Evolutionary conservation across 2,797 vertebrate genomes (phyloP).

Genomic region (Avahi laniger): DNA sequence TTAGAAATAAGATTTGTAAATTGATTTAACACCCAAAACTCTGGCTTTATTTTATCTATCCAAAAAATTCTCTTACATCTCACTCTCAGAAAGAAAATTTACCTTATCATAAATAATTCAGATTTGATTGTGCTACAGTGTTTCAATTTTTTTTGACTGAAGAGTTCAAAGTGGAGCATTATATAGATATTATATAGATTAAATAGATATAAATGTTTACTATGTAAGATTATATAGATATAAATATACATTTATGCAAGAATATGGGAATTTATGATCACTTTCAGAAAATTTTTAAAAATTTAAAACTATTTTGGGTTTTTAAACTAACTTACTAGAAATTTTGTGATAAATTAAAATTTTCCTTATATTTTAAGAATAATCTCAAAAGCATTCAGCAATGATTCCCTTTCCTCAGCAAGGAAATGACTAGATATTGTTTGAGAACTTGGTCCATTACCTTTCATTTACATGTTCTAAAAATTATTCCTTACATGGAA

Average conservation of each 20-base stretch:
- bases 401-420: background rate
- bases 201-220: background rate
- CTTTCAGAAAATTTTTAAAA: background rate
- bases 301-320: constrained; percentile 12
- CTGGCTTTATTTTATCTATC: background rate
- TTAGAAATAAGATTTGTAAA: constrained; percentile 38
- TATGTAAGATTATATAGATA: background rate
- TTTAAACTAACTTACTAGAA: constrained; percentile 35
- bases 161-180: background rate
- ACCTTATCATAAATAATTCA: constrained; percentile 20
- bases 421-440: background rate
- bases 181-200: background rate
- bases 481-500: background rate
- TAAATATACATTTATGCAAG: background rate
- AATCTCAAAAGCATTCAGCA: background rate
- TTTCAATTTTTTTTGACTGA: background rate
- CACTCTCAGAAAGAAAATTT: constrained; percentile 15
- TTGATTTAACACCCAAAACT: background rate
- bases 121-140: background rate
- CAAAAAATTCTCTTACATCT: constrained; percentile 17
- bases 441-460: background rate
- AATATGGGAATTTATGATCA: background rate
- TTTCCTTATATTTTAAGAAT: background rate
- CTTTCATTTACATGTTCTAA: background rate
- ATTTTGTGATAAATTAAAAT: background rate